Evolutionary conservation across 2,888 invertebrate genomes (phyloP), one percentile per base, ranked within the genome.

Genomic region (Julus scanicus): DNA sequence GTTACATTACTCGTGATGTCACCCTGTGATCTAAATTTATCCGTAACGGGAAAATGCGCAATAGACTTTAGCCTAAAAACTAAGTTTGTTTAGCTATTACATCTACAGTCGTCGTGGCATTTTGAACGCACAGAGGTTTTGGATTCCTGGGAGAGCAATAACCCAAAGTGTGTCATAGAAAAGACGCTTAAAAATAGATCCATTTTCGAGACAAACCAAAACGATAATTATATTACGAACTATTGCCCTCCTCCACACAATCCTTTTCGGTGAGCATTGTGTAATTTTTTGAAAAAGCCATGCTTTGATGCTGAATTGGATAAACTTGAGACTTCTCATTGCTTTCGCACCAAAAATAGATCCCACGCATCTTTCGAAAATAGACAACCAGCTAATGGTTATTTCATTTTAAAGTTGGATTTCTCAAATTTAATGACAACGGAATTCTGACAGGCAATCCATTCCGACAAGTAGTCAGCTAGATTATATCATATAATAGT

Each of bases 11-110:
- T 53, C 63, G 17, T 80, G 80, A 80, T 80, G 80, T 80, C 37
- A 80, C 37, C 37, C 80, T 80, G 80, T 80, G 80, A 37, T 80
- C 37, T 80, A 80, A 80, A 80, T 80, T 80, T 80, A 80, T 80
- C 80, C 29, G 29, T 80, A 80, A 80, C 80, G 80, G 80, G 80
- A 80, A 80, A 80, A 37, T 37, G 37, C 80, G 80, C 80, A 37
- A 29, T 80, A 80, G 80, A 37, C 80, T 80, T 80, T 80, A 37
- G 37, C 37, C 37, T 80, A 80, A 80, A 80, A 80, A 20, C 29
- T 80, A 80, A 37, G 13, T 80, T 80, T 80, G 80, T 80, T 80
- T 37, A 13, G 80, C 80, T 37, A 20, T 80, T 80, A 13, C 80
- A 80, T 20, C 6, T 37, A 80, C 80, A 37, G 37, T 80, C 29